Evolutionary conservation across 2,113 vertebrate genomes (phyloP).

Genomic region (Notothenia coriiceps): DNA sequence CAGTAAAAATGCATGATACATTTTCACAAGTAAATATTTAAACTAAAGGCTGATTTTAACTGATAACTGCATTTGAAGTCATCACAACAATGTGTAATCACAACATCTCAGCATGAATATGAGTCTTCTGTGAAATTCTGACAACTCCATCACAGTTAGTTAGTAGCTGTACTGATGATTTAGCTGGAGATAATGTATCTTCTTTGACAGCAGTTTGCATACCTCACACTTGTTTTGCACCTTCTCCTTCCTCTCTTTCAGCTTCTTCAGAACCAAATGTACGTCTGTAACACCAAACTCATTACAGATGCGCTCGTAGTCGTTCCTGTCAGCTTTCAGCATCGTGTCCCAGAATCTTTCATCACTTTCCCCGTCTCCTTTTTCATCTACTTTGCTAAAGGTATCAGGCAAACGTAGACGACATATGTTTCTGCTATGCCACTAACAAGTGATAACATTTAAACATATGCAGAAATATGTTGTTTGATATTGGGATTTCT

Average conservation of each 20-base stretch:
- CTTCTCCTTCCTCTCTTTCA: constrained; percentile 82
- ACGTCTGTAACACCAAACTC: constrained; percentile 87
- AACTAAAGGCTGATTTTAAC: neutral
- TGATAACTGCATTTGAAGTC: neutral
- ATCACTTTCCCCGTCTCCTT: constrained; percentile 62
- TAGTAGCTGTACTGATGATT: neutral
- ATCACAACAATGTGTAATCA: neutral
- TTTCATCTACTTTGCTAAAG: constrained; percentile 38
- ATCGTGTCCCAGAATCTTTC: constrained; percentile 87
- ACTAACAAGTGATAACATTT: neutral
- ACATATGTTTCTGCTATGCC: neutral
- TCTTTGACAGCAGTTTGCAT: constrained; percentile 17
- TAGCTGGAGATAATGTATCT: neutral
- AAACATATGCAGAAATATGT: neutral
- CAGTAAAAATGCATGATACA: neutral
- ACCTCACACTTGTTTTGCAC: constrained; percentile 83
- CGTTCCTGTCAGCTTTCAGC: constrained; percentile 85
- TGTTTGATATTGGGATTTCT: neutral
- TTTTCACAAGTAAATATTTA: neutral
- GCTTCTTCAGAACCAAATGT: constrained; percentile 84
- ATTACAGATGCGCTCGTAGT: constrained; percentile 89
- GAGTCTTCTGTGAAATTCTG: neutral
- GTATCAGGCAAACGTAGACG: neutral
- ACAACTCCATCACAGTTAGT: neutral
- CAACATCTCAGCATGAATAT: neutral